A percentile compares a stretch with the other conserved stretches of the same genome.
These are phyloP conservation scores for Tachypleus tridentatus DNA, from an alignment of 1,140 invertebrate genomes.

Conservation along the genomic window DNA sequence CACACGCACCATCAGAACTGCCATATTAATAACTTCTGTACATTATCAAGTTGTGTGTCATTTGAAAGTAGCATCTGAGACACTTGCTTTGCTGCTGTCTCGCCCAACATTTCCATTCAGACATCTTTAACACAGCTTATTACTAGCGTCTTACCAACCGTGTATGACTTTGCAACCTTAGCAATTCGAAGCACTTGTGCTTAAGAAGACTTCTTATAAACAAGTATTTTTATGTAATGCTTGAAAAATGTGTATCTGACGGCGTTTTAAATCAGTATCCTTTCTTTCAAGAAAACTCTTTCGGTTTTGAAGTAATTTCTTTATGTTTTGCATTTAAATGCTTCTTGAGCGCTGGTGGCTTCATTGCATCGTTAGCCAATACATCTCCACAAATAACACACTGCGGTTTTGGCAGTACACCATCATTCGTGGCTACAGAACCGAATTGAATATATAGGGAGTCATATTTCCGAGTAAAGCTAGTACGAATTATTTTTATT, in stretches of 20 bases:
- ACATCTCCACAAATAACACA: background rate
- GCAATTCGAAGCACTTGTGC: background rate
- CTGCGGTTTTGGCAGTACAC: background rate
- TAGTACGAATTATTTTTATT: background rate
- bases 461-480: background rate
- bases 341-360: background rate
- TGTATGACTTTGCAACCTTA: background rate
- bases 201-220: too few species aligned
- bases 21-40: too few species aligned
- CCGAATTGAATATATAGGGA: background rate
- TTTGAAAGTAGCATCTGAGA: too few species aligned
- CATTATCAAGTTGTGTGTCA: too few species aligned
- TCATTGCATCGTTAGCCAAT: background rate
- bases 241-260: background rate
- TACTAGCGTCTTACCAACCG: background rate
- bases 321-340: background rate
- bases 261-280: background rate
- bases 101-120: too few species aligned
- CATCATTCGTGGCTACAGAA: background rate
- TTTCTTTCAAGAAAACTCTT: background rate
- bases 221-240: background rate
- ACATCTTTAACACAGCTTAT: too few species aligned
- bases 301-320: background rate
- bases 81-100: too few species aligned
- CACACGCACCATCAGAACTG: too few species aligned